Conservation (phyloP, 2,888 invertebrate genomes). For the Leptopilina drosophilae region DNA sequence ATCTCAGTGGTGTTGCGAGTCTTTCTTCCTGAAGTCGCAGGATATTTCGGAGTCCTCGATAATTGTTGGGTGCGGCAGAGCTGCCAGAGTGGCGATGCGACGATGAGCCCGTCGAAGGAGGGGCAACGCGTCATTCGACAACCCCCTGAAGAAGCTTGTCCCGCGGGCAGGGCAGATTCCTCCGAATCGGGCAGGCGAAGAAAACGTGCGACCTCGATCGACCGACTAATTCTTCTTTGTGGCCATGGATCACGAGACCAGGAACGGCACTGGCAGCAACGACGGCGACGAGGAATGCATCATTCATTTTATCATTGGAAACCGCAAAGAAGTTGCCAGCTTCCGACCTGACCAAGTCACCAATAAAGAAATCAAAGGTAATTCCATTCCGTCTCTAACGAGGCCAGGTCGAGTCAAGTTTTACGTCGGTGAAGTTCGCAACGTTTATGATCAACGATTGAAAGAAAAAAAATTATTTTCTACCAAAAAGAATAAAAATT, state of each 20-base stretch:
- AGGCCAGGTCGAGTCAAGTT: no score
- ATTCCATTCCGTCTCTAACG: no score
- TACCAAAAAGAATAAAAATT: no score
- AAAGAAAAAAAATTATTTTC: no score
- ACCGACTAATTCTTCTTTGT: constrained; percentile 49
- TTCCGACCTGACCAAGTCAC: constrained; percentile 72
- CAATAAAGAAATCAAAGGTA: constrained; percentile 73
- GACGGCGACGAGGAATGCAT: constrained; percentile 69
- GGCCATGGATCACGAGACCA: constrained; percentile 74
- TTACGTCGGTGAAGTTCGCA: no score
- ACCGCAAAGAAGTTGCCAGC: constrained; percentile 69
- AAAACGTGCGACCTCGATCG: constrained; percentile 44
- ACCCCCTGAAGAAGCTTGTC: constrained; percentile 58
- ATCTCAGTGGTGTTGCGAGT: constrained; percentile 47
- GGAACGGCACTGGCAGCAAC: constrained; percentile 70
- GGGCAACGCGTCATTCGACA: constrained; percentile 71
- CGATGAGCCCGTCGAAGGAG: constrained; percentile 74
- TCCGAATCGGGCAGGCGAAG: constrained; percentile 41
- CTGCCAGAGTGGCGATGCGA: constrained; percentile 73
- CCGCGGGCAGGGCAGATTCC: constrained; percentile 47
- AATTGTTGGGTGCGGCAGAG: constrained; percentile 51
- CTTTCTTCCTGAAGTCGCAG: constrained; percentile 50
- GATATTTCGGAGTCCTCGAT: constrained; percentile 44
- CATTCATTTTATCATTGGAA: constrained; percentile 72
- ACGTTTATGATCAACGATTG: no score